phyloP scores from a whole-genome alignment of 1,140 invertebrate species.

The Macrotrachela quadricornifera region DNA sequence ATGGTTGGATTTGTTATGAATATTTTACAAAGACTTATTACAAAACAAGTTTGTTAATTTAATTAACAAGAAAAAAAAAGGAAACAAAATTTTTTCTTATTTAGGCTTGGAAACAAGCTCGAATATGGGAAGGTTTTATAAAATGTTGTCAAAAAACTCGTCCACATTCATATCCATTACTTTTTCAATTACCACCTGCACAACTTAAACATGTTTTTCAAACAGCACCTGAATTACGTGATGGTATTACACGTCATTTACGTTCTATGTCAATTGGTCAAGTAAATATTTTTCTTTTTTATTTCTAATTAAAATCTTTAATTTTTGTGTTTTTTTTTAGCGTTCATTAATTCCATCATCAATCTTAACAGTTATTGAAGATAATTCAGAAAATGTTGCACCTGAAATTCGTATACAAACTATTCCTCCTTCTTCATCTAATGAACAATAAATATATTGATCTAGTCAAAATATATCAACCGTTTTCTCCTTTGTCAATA shows the following conservation, averaged over 20 bases:
- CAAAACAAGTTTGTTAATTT: conserved; percentile 49
- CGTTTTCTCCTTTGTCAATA: too few species aligned
- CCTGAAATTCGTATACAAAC: too few species aligned
- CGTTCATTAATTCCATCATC: too few species aligned
- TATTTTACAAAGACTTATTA: conserved; percentile 64
- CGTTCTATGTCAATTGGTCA: neutral
- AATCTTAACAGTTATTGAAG: too few species aligned
- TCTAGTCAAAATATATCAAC: too few species aligned
- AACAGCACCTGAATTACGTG: conserved; percentile 2
- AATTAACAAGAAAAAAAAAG: neutral
- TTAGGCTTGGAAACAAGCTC: conserved; percentile 77
- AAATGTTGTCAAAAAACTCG: conserved; percentile 78
- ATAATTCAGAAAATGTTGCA: too few species aligned
- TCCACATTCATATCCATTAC: conserved; percentile 60
- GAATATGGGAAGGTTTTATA: conserved; percentile 90
- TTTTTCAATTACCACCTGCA: conserved; percentile 54
- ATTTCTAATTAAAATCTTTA: too few species aligned
- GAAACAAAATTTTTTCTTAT: conserved; percentile 7
- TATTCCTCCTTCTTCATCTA: too few species aligned
- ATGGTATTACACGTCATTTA: neutral
- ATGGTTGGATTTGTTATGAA: conserved; percentile 76
- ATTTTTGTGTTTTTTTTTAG: too few species aligned
- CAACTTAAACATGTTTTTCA: conserved; percentile 36
- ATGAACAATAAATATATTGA: too few species aligned
- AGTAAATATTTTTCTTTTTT: neutral